phyloP scores from a whole-genome alignment of 2,888 invertebrate species.

The Sinelater perroti region DNA sequence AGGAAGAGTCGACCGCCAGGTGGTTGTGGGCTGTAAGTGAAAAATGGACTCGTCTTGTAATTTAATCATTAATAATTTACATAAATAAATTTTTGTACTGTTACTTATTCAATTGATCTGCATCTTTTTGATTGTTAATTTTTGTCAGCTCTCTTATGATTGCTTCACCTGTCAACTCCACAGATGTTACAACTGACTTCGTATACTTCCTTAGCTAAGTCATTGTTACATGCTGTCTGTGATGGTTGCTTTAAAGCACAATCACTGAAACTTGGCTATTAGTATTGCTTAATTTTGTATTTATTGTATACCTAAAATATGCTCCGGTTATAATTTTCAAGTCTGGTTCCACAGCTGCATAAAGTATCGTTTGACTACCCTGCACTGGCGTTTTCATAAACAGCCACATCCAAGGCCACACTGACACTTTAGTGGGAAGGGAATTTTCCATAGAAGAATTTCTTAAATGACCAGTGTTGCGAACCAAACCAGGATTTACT shows the following conservation, averaged over 20 bases:
- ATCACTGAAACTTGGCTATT: slow-evolving; percentile 58
- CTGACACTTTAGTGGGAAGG: slow-evolving; percentile 67
- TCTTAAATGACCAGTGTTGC: slow-evolving; percentile 78
- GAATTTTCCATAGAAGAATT: slow-evolving; percentile 74
- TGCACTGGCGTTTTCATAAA: slow-evolving; percentile 75
- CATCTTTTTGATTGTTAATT: neutral
- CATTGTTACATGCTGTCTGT: slow-evolving; percentile 52
- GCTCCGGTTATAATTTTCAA: slow-evolving; percentile 72
- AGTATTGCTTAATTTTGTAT: neutral
- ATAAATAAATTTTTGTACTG: slow-evolving; percentile 4
- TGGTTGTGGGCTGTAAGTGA: slow-evolving; percentile 85
- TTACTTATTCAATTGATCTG: neutral
- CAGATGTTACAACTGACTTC: slow-evolving; percentile 53
- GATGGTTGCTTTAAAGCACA: slow-evolving; percentile 58
- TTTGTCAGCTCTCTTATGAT: neutral
- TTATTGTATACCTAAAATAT: slow-evolving; percentile 72
- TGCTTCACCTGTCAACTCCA: slow-evolving; percentile 42
- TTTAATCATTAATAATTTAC: neutral
- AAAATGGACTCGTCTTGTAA: slow-evolving; percentile 72
- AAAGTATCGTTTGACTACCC: slow-evolving; percentile 73
- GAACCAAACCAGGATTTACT: slow-evolving; percentile 84
- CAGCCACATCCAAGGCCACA: slow-evolving; percentile 76
- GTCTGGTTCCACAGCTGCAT: slow-evolving; percentile 73
- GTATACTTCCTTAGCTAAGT: slow-evolving; percentile 55
- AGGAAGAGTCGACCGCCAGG: slow-evolving; percentile 65